Percentiles rank a stretch among this genome's conserved stretches.
phyloP scores from a whole-genome alignment of 2,888 invertebrate species.

The Hyposoter didymator region DNA sequence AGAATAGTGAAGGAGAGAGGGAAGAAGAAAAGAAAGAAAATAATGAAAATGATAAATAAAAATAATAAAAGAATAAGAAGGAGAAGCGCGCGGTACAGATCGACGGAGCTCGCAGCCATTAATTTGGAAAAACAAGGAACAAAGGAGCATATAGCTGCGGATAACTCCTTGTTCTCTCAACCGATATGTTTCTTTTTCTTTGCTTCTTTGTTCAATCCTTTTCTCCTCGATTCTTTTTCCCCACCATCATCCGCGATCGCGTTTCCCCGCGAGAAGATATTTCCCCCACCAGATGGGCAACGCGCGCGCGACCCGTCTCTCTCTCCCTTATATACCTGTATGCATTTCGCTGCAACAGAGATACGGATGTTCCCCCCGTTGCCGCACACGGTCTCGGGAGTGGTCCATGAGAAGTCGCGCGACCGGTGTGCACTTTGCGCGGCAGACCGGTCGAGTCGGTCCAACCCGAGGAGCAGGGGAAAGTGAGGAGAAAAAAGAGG shows the following conservation, averaged over 20 bases:
- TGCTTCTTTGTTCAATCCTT: constrained; percentile 41
- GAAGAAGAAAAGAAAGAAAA: constrained; percentile 15
- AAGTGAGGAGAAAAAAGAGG: constrained; percentile 14
- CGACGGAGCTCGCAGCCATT: constrained; percentile 74
- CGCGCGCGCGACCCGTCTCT: constrained; percentile 50
- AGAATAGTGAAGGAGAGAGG: constrained; percentile 3
- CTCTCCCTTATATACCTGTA: constrained; percentile 39
- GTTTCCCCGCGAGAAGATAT: constrained; percentile 48
- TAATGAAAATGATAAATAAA: constrained; percentile 19
- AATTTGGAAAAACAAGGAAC: constrained; percentile 82
- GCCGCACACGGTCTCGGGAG: constrained; percentile 33
- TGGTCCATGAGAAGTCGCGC: constrained; percentile 54
- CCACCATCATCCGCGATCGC: constrained; percentile 28
- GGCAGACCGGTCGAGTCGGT: constrained; percentile 55
- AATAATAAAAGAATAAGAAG: neutral
- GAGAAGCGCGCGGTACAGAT: constrained; percentile 16
- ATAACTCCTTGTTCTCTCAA: constrained; percentile 69
- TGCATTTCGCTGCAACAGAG: constrained; percentile 18
- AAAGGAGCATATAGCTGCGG: constrained; percentile 77
- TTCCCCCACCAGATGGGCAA: constrained; percentile 38
- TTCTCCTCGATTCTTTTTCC: constrained; percentile 29
- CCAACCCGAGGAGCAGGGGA: constrained; percentile 1
- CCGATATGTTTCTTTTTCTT: constrained; percentile 53
- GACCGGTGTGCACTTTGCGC: constrained; percentile 64
- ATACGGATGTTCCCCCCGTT: constrained; percentile 7